Evolutionary conservation across 2,888 invertebrate species (phyloP).

Genomic region (Linnaemya vulpina): DNA sequence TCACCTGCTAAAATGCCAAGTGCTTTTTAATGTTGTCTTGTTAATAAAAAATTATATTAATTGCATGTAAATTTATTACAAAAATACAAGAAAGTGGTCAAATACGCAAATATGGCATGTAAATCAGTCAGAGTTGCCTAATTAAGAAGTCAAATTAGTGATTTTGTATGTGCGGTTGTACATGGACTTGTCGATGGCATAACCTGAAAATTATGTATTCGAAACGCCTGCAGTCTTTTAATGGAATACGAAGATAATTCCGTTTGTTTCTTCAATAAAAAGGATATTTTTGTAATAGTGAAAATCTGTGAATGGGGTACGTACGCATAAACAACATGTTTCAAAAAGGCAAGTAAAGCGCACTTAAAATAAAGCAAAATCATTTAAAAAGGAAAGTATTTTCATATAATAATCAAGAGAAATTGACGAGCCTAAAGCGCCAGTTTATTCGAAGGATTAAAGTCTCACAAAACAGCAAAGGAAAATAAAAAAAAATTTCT

Average conservation of each 20-base stretch:
- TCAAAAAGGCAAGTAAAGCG: not conserved
- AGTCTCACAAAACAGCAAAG: no score
- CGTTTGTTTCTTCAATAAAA: not conserved
- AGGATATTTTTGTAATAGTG: not conserved
- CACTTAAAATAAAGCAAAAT: no score
- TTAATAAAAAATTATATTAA: constrained; percentile 37
- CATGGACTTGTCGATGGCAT: not conserved
- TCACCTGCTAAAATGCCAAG: constrained; percentile 15
- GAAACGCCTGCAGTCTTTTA: not conserved
- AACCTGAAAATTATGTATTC: not conserved
- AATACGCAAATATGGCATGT: not conserved
- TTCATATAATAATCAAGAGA: no score
- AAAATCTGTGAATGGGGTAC: not conserved
- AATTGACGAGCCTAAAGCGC: no score
- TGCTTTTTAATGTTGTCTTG: constrained; percentile 56
- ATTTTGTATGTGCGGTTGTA: not conserved
- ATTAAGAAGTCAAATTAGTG: not conserved
- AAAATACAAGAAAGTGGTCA: constrained; percentile 25
- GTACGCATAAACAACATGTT: not conserved
- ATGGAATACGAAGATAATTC: not conserved
- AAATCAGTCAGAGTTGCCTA: constrained; percentile 9
- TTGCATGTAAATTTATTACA: constrained; percentile 2
- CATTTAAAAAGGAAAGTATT: no score
- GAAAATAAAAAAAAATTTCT: no score
- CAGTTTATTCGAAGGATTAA: no score